Percentiles rank a stretch among this genome's conserved stretches.
These are phyloP conservation scores for Parazoanthus swiftii DNA, from an alignment of 92 coral and sea anemone species.

Conservation along the genomic window DNA sequence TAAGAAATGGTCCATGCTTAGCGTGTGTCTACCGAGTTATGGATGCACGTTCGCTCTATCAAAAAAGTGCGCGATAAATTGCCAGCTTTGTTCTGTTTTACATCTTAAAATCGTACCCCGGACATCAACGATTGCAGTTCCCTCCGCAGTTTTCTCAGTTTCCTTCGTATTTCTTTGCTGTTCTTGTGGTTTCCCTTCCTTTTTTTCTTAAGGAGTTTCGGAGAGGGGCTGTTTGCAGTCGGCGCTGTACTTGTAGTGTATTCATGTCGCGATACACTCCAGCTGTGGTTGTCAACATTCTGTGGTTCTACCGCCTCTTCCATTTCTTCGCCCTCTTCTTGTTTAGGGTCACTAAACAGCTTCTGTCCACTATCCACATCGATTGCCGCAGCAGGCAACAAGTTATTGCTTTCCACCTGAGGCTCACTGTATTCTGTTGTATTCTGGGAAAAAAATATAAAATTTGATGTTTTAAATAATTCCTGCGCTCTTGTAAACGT, in stretches of 20 bases:
- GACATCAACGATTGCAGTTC: neutral
- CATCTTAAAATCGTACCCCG: neutral
- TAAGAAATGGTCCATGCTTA: too few species aligned
- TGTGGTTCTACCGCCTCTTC: neutral
- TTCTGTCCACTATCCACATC: neutral
- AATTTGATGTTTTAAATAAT: neutral
- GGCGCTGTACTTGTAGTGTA: neutral
- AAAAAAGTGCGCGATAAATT: too few species aligned
- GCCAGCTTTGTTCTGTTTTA: too few species aligned
- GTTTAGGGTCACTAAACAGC: neutral
- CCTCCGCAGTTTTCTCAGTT: neutral
- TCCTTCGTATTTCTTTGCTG: conserved; percentile 17
- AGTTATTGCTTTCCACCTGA: neutral
- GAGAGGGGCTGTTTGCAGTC: neutral
- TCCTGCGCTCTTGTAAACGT: neutral
- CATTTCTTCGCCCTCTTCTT: neutral
- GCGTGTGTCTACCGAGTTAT: too few species aligned
- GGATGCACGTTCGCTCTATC: too few species aligned
- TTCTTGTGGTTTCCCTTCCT: neutral
- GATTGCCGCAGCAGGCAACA: neutral
- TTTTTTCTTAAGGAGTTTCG: neutral
- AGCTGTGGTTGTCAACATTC: neutral
- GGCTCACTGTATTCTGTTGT: neutral
- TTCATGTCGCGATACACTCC: neutral
- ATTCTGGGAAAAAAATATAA: neutral